Conservation (phyloP, 2,797 vertebrate species). For the Anabas testudineus region DNA sequence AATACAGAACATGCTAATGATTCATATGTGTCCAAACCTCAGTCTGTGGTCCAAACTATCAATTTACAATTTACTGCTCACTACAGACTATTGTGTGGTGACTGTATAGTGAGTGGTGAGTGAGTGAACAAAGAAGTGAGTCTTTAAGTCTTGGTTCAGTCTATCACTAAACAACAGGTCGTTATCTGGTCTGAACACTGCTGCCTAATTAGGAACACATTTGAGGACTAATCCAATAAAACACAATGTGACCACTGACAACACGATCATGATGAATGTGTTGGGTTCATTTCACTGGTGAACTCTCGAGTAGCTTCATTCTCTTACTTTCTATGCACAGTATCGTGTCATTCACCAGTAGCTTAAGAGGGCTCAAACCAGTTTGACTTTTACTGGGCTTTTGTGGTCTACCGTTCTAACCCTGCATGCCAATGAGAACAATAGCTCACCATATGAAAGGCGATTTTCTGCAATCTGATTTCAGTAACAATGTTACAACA, state of each 20-base stretch:
- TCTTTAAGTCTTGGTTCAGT: constrained; percentile 2
- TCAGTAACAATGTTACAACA: constrained; percentile 35
- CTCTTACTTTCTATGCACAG: constrained; percentile 32
- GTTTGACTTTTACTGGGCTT: constrained; percentile 66
- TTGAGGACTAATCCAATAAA: constrained; percentile 64
- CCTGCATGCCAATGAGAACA: constrained; percentile 56
- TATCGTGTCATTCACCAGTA: constrained; percentile 43
- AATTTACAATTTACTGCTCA: not conserved
- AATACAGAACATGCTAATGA: no score
- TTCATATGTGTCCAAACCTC: not conserved
- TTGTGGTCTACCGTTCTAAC: constrained; percentile 45
- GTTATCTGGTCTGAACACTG: constrained; percentile 55
- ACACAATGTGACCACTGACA: constrained; percentile 61
- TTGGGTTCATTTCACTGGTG: constrained; percentile 56
- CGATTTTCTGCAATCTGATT: constrained; percentile 50
- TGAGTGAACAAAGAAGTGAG: constrained; percentile 6
- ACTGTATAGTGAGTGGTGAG: constrained; percentile 9
- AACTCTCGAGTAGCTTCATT: constrained; percentile 54
- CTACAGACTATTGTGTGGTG: not conserved
- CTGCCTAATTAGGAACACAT: constrained; percentile 32
- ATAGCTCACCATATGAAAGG: constrained; percentile 54
- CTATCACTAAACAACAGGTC: constrained; percentile 33
- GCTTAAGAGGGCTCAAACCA: constrained; percentile 68
- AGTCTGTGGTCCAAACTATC: not conserved
- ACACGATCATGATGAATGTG: constrained; percentile 35